A percentile compares a stretch with the other conserved stretches of the same genome.
Conservation (phyloP, 1,140 invertebrate genomes). For the Mactra quadrangularis region DNA sequence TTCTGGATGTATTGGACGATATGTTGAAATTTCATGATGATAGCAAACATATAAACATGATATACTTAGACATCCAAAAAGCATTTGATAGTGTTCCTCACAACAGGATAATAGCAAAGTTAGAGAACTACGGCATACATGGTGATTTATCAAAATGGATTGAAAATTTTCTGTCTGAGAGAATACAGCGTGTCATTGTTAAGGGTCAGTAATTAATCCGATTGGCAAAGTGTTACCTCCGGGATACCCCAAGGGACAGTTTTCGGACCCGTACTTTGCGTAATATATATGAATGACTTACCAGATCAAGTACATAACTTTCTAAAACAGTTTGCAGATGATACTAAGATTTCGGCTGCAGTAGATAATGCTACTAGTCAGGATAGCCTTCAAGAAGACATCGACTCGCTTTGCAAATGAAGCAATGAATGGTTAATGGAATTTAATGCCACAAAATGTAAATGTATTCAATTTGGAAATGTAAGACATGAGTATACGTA, state of each 20-base stretch:
- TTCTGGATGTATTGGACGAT: slow-evolving; percentile 8
- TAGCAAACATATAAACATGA: neutral
- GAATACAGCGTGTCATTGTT: neutral
- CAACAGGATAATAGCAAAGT: neutral
- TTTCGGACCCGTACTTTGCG: slow-evolving; percentile 9
- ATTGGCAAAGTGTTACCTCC: neutral
- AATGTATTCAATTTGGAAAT: too few species aligned
- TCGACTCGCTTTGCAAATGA: too few species aligned
- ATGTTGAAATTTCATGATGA: neutral
- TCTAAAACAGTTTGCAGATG: neutral
- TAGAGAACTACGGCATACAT: neutral
- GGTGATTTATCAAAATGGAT: neutral
- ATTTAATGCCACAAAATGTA: too few species aligned
- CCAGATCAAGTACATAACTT: neutral
- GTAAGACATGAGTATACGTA: too few species aligned
- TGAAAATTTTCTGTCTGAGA: neutral
- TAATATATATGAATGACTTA: slow-evolving; percentile 16
- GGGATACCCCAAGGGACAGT: slow-evolving; percentile 1
- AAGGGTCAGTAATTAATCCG: neutral
- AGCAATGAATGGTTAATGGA: too few species aligned
- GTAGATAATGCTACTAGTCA: neutral
- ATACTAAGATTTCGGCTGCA: neutral
- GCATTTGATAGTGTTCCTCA: slow-evolving; percentile 12
- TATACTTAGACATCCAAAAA: slow-evolving; percentile 12
- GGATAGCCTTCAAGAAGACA: neutral